These are phyloP conservation scores for Synanthedon andrenaeformis DNA, from an alignment of 2,888 invertebrate species.

Conservation along the genomic window DNA sequence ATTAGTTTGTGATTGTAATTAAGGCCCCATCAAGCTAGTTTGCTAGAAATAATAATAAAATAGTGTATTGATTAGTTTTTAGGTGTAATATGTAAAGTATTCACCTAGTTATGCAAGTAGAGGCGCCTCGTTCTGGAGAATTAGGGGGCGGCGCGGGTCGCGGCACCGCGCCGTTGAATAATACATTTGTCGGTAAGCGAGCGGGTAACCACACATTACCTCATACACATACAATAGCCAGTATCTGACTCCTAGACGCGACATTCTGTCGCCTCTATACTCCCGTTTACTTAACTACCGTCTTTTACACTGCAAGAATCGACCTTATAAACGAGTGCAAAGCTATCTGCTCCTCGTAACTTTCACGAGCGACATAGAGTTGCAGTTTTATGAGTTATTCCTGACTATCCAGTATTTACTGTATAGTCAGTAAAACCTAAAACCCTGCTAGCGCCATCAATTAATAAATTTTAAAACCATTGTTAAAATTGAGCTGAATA, in stretches of 20 bases:
- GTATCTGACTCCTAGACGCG: not conserved
- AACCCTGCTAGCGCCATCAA: conserved; percentile 1
- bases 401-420: too few relatives aligned
- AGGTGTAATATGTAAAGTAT: too few relatives aligned
- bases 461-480: too few relatives aligned
- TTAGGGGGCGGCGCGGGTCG: conserved; percentile 55
- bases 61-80: too few relatives aligned
- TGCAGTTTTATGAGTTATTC: too few relatives aligned
- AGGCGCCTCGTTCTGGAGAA: conserved; percentile 31
- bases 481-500: too few relatives aligned
- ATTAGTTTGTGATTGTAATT: too few relatives aligned
- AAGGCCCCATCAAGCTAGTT: too few relatives aligned
- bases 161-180: conserved; percentile 38
- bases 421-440: not conserved
- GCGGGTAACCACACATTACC: conserved; percentile 25
- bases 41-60: too few relatives aligned
- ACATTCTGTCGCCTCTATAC: not conserved
- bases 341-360: too few relatives aligned
- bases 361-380: too few relatives aligned
- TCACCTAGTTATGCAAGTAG: conserved; percentile 57
- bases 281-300: conserved; percentile 1
- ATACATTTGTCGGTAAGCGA: conserved; percentile 37
- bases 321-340: too few relatives aligned
- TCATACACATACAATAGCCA: not conserved
- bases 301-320: conserved; percentile 1